Conservation (phyloP, 2,888 invertebrate genomes). For the Chymomyza amoena region DNA sequence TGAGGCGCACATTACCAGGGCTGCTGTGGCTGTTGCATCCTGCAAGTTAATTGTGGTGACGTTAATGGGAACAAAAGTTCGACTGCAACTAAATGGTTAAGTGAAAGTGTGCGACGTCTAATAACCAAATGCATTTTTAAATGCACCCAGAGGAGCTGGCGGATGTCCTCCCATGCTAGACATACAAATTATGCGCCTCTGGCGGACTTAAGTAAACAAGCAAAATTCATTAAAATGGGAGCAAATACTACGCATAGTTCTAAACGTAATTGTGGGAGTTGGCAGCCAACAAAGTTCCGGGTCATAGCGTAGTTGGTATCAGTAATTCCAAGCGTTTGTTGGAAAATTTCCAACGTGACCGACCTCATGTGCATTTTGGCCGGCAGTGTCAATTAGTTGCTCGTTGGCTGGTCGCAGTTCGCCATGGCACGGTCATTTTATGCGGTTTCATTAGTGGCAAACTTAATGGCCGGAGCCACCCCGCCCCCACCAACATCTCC, state of each 20-base stretch:
- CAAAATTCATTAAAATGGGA: conserved; percentile 42
- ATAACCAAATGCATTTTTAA: not conserved
- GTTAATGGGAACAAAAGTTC: not conserved
- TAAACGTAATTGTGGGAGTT: not conserved
- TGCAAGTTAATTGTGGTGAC: not conserved
- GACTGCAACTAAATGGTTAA: not conserved
- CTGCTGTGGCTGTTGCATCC: not conserved
- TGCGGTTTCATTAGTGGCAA: conserved; percentile 53
- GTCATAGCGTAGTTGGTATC: not conserved
- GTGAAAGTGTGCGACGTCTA: not conserved
- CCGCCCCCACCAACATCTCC: too few relatives aligned
- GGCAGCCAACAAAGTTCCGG: not conserved
- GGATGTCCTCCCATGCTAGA: not conserved
- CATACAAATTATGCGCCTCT: conserved; percentile 28
- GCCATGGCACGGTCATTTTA: conserved; percentile 34
- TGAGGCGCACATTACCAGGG: not conserved
- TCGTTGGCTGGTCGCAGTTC: conserved; percentile 23
- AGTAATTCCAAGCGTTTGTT: not conserved
- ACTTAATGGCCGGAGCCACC: conserved; percentile 33
- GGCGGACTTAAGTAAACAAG: conserved; percentile 9
- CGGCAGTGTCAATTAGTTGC: conserved; percentile 46
- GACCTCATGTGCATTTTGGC: conserved; percentile 16
- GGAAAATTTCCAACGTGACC: conserved; percentile 7
- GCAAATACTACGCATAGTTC: conserved; percentile 23
- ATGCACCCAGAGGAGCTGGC: not conserved